Evolutionary conservation across 2,113 vertebrate species (phyloP).

Genomic region (Gambusia holbrooki): DNA sequence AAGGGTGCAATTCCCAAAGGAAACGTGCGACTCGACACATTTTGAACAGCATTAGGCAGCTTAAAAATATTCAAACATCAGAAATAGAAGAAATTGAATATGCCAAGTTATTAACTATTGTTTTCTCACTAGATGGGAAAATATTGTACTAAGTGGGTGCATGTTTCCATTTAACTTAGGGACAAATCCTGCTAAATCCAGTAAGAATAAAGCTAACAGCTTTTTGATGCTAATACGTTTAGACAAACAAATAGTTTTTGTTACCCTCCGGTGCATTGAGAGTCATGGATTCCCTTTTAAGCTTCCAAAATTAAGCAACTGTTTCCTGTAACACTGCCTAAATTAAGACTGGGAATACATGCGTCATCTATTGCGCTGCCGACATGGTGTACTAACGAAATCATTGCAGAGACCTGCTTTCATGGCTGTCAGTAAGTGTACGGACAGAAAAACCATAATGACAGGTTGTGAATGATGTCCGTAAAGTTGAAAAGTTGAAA

Average conservation of each 20-base stretch:
- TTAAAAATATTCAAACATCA: constrained; percentile 1
- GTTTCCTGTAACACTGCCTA: constrained; percentile 66
- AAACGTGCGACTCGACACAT: background rate
- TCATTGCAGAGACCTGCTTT: constrained; percentile 46
- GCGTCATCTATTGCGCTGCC: constrained; percentile 61
- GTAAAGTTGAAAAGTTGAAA: constrained; percentile 54
- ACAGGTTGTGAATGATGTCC: constrained; percentile 36
- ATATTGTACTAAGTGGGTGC: background rate
- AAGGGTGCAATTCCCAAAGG: constrained; percentile 21
- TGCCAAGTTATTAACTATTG: background rate
- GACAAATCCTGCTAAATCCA: background rate
- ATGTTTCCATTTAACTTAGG: constrained; percentile 21
- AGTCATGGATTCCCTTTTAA: constrained; percentile 55
- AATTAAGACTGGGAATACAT: constrained; percentile 65
- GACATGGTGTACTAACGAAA: constrained; percentile 48
- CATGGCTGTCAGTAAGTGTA: constrained; percentile 39
- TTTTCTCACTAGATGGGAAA: constrained; percentile 11
- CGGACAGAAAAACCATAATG: constrained; percentile 58
- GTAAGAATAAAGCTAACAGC: constrained; percentile 21
- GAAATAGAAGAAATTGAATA: background rate
- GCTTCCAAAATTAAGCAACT: constrained; percentile 60
- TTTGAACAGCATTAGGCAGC: constrained; percentile 14
- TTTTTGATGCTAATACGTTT: constrained; percentile 44
- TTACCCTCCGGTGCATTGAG: constrained; percentile 37
- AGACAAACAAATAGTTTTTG: constrained; percentile 33